Conservation (phyloP, 2,113 vertebrate genomes). For the Panurus biarmicus region DNA sequence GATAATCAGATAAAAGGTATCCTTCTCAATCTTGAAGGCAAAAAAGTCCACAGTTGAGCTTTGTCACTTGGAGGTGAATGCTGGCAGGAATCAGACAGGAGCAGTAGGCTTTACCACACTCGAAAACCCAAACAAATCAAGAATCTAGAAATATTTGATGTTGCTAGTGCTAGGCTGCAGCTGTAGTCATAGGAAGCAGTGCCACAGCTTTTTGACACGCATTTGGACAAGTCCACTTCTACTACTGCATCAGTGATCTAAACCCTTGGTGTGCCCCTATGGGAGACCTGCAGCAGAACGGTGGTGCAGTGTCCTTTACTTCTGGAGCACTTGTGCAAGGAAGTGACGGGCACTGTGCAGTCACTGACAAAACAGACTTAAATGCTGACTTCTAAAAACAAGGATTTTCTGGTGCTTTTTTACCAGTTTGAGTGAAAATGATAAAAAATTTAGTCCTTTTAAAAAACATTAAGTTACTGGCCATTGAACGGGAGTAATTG, state of each 20-base stretch:
- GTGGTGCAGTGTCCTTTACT: not conserved
- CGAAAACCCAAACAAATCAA: not conserved
- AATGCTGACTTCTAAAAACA: not conserved
- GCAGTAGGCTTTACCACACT: not conserved
- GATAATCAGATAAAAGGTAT: not conserved
- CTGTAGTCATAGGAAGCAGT: not conserved
- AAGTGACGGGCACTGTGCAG: accelerated
- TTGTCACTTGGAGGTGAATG: not conserved
- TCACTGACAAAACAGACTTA: not conserved
- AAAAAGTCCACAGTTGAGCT: not conserved
- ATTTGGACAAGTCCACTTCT: not conserved
- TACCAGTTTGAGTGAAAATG: not conserved
- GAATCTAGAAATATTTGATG: not conserved
- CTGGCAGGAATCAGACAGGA: not conserved
- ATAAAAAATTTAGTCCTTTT: not conserved
- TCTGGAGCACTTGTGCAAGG: not conserved
- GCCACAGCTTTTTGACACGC: not conserved
- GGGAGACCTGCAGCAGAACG: not conserved
- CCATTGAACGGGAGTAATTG: not conserved
- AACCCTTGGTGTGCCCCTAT: accelerated
- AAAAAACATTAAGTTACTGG: not conserved
- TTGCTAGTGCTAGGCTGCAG: not conserved
- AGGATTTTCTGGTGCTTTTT: not conserved
- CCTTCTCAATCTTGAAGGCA: not conserved
- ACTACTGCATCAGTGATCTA: not conserved